Conservation (phyloP, 2,797 vertebrate genomes). For the Alauda arvensis region DNA sequence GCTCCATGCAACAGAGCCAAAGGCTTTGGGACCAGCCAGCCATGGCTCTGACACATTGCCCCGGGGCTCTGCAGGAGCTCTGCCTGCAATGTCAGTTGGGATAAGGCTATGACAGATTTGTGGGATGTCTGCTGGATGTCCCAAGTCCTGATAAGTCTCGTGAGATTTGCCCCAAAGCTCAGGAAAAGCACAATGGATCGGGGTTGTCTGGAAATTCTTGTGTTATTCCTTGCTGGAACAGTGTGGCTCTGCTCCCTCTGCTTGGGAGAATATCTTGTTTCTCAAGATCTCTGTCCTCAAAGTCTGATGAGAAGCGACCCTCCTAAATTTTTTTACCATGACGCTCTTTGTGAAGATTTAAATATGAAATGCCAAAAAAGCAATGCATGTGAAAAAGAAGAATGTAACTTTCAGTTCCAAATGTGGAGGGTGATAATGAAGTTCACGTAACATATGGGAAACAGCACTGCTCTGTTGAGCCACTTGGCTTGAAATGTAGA, state of each 20-base stretch:
- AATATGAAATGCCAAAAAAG: background rate
- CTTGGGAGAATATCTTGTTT: background rate
- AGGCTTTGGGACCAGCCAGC: background rate
- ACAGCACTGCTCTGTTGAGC: conserved; percentile 21
- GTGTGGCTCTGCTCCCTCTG: background rate
- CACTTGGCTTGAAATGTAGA: conserved; percentile 26
- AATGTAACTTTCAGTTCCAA: conserved; percentile 17
- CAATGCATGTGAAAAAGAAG: background rate
- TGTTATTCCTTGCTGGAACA: background rate
- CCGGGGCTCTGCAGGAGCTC: background rate
- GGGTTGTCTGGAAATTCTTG: background rate
- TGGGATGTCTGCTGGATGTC: background rate
- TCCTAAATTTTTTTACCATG: conserved; percentile 6
- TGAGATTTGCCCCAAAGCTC: background rate
- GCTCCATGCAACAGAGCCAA: background rate
- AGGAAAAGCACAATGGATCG: background rate
- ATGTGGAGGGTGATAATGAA: conserved; percentile 12
- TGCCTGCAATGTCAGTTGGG: accelerated
- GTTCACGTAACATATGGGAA: conserved; percentile 28
- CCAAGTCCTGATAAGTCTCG: accelerated
- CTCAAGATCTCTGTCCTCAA: background rate
- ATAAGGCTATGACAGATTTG: background rate
- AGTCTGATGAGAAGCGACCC: background rate
- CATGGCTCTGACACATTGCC: background rate
- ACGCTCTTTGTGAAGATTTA: background rate